A percentile compares a stretch with the other conserved stretches of the same genome.
Conservation (phyloP, 2,888 invertebrate genomes). For the Stratiomys singularior region DNA sequence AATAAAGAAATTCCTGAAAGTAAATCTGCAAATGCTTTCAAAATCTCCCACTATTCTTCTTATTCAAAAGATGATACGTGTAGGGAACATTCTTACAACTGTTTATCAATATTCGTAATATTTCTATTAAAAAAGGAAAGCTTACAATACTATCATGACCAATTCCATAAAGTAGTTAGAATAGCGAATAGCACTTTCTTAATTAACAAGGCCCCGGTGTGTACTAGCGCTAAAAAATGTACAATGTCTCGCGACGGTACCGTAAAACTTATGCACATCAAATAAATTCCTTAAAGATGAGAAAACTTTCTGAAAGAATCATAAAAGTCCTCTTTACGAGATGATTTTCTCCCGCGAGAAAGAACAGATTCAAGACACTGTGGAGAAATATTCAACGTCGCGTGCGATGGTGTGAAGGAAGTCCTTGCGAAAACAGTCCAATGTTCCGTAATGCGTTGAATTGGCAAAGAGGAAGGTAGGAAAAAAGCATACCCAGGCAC, state of each 20-base stretch:
- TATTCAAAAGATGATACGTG: no score
- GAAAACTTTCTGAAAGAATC: conserved; percentile 47
- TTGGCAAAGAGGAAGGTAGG: not conserved
- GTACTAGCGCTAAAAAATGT: conserved; percentile 2
- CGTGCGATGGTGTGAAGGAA: conserved; percentile 7
- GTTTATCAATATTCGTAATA: no score
- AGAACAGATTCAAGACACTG: conserved; percentile 11
- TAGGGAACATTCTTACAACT: no score
- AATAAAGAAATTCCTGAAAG: no score
- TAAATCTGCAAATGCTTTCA: no score
- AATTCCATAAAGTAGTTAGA: conserved; percentile 15
- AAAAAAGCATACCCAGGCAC: not conserved
- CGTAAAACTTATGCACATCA: conserved; percentile 27
- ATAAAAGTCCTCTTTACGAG: conserved; percentile 42
- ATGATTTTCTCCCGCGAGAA: conserved; percentile 28
- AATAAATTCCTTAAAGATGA: conserved; percentile 45
- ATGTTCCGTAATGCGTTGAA: not conserved
- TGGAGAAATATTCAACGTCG: not conserved
- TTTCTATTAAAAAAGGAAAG: not conserved
- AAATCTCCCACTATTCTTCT: no score
- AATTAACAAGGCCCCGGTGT: conserved; percentile 36
- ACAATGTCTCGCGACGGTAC: conserved; percentile 1
- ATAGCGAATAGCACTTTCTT: conserved; percentile 37
- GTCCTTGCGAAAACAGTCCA: not conserved
- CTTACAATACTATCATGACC: not conserved